phyloP scores from a whole-genome alignment of 2,888 invertebrate genomes.

The Osedax frankpressi region DNA sequence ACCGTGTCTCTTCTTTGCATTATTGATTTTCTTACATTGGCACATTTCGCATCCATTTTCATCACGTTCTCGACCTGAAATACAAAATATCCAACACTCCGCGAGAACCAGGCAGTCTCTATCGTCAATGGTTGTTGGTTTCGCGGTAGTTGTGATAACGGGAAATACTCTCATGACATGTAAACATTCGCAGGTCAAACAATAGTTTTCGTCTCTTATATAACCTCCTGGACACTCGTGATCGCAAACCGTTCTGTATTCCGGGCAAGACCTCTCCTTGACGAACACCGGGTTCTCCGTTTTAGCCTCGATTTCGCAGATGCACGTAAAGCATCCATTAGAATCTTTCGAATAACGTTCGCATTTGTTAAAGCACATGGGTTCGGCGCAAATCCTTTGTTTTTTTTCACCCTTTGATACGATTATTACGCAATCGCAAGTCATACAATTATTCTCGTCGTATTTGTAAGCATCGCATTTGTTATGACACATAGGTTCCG shows the following conservation, averaged over 20 bases:
- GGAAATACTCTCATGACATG: constrained; percentile 10
- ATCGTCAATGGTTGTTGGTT: constrained; percentile 15
- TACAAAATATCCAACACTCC: constrained; percentile 10
- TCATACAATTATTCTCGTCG: neutral
- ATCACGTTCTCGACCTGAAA: constrained; percentile 17
- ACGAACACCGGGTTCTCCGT: neutral
- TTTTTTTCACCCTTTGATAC: too few species aligned
- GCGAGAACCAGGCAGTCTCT: constrained; percentile 5
- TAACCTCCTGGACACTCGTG: constrained; percentile 12
- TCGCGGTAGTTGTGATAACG: neutral
- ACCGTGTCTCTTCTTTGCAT: neutral
- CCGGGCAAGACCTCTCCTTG: neutral
- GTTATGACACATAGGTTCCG: neutral
- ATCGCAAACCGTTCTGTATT: neutral
- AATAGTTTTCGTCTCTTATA: constrained; percentile 13
- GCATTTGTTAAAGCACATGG: neutral
- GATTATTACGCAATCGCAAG: neutral
- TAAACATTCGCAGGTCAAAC: constrained; percentile 17
- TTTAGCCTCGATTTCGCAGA: neutral
- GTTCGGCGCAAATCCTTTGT: neutral
- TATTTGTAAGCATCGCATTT: neutral
- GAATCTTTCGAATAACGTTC: neutral
- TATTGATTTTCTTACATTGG: neutral
- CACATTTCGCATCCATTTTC: constrained; percentile 21
- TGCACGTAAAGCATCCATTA: constrained; percentile 18